These are phyloP conservation scores for Scalopus aquaticus DNA, from an alignment of 2,113 vertebrate genomes.

Conservation along the genomic window DNA sequence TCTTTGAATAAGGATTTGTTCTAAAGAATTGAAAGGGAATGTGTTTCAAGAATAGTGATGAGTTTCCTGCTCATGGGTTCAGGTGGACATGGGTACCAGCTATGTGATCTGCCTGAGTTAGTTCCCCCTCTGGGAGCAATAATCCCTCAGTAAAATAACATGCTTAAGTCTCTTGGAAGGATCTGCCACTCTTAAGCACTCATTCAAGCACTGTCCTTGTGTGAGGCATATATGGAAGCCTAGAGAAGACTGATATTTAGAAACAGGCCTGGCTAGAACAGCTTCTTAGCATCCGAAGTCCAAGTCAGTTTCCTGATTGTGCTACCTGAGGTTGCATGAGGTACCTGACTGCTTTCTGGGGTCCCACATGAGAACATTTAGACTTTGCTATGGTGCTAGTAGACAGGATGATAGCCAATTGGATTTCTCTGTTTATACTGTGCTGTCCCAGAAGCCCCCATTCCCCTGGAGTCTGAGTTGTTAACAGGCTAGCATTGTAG, in stretches of 20 bases:
- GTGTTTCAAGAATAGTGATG: not conserved
- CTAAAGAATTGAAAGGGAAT: not conserved
- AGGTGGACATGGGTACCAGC: no score
- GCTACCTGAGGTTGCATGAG: not conserved
- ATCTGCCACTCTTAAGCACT: not conserved
- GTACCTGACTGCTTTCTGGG: not conserved
- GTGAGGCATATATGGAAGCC: accelerated
- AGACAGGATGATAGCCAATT: accelerated
- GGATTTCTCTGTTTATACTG: not conserved
- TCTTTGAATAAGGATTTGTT: slow-evolving; percentile 30
- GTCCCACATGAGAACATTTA: not conserved
- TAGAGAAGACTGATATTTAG: not conserved
- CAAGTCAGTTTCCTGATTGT: not conserved
- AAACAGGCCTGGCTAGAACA: not conserved
- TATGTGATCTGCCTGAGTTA: not conserved
- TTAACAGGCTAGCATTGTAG: not conserved
- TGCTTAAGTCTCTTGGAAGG: not conserved
- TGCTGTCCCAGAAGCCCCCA: not conserved
- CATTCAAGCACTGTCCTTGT: not conserved
- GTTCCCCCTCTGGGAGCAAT: not conserved
- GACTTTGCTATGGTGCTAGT: not conserved
- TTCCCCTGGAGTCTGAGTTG: not conserved
- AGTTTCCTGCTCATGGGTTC: not conserved
- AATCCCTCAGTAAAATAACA: not conserved
- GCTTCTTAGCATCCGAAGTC: not conserved